Conservation (phyloP, 2,797 vertebrate genomes). For the Dipus sagitta region DNA sequence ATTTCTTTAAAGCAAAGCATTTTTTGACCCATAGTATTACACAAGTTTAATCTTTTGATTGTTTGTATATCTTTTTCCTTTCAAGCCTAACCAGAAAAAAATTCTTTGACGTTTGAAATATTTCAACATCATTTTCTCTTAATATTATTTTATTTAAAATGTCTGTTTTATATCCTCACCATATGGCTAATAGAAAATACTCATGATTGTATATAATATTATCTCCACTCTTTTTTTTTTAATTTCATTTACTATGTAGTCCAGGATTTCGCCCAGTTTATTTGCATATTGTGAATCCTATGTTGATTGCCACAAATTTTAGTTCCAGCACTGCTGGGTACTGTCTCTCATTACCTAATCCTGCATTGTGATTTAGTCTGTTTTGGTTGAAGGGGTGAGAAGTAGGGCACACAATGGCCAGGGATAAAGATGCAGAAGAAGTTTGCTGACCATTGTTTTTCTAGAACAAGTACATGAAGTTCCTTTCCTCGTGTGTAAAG, state of each 20-base stretch:
- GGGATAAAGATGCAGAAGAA: background rate
- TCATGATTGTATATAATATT: background rate
- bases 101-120: background rate
- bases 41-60: background rate
- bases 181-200: background rate
- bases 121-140: background rate
- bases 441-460: background rate
- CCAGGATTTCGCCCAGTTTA: background rate
- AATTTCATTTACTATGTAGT: background rate
- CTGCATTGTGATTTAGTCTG: background rate
- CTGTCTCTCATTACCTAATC: background rate
- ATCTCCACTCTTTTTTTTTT: background rate
- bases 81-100: background rate
- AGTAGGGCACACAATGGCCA: background rate
- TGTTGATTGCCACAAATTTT: background rate
- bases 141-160: conserved; percentile 24
- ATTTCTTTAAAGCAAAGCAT: background rate
- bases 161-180: background rate
- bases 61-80: background rate
- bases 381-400: background rate
- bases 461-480: background rate
- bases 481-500: background rate
- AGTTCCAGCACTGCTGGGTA: background rate
- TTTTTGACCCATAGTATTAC: background rate
- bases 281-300: background rate